A percentile compares a stretch with the other conserved stretches of the same genome.
These are phyloP conservation scores for Oreohelix idahoensis DNA, from an alignment of 1,140 invertebrate species.

Conservation along the genomic window DNA sequence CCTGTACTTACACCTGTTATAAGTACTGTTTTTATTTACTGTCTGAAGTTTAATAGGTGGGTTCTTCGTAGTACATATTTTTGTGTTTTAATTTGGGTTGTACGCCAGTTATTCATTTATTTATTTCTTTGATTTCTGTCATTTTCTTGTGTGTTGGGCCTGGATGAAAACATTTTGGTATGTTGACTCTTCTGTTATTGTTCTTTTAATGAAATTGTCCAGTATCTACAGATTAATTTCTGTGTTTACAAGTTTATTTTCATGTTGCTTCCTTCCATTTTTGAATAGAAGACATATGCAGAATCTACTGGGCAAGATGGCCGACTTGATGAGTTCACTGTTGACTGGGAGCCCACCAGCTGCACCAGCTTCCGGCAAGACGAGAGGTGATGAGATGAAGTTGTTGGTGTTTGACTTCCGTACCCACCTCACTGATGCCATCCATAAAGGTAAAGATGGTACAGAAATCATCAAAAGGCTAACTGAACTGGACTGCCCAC, in stretches of 20 bases:
- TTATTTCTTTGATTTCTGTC: not conserved
- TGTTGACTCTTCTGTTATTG: too few species aligned
- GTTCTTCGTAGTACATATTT: too few species aligned
- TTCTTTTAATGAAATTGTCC: too few species aligned
- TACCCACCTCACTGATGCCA: not conserved
- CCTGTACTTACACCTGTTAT: too few species aligned
- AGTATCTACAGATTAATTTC: not conserved
- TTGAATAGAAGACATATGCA: not conserved
- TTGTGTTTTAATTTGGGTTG: too few species aligned
- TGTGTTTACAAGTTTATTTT: not conserved
- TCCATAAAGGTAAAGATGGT: not conserved
- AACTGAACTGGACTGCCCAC: slow-evolving; percentile 1
- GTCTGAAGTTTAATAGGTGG: too few species aligned
- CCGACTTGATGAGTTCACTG: not conserved
- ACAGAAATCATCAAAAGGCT: slow-evolving; percentile 5
- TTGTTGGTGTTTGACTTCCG: not conserved
- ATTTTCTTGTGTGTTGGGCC: not conserved
- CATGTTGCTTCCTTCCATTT: not conserved
- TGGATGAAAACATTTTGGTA: not conserved
- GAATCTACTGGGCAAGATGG: slow-evolving; percentile 3
- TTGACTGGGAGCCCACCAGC: not conserved
- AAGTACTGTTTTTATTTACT: too few species aligned
- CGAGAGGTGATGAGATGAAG: not conserved
- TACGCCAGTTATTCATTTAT: too few species aligned
- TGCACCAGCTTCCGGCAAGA: not conserved